Percentiles rank a stretch among this genome's conserved stretches.
phyloP scores from a whole-genome alignment of 2,888 invertebrate species.

The Catocala nupta region DNA sequence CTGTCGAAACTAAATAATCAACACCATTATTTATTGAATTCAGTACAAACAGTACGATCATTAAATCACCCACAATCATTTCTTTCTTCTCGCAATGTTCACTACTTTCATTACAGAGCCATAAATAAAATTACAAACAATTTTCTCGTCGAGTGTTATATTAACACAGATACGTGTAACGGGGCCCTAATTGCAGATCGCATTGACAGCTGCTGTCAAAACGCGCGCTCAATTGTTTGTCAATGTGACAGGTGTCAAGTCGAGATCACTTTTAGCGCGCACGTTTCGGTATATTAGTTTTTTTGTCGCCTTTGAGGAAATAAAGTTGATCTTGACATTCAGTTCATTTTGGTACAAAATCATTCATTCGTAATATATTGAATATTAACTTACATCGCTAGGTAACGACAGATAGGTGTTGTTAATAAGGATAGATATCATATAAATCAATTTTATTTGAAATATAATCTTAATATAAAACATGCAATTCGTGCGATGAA shows the following conservation, averaged over 20 bases:
- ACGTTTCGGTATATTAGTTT: conserved; percentile 28
- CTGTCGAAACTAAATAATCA: background rate
- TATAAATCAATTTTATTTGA: too few species aligned
- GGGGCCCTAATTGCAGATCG: conserved; percentile 54
- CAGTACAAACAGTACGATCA: background rate
- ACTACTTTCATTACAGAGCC: background rate
- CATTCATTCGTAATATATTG: background rate
- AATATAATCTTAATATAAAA: too few species aligned
- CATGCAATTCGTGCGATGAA: too few species aligned
- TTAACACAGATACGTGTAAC: conserved; percentile 47
- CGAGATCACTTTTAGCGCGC: conserved; percentile 45
- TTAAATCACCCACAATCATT: background rate
- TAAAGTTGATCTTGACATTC: background rate
- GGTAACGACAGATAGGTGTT: too few species aligned
- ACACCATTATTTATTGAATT: background rate
- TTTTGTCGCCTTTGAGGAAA: background rate
- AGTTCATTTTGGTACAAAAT: conserved; percentile 1
- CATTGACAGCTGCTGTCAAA: conserved; percentile 69
- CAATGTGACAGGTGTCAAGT: conserved; percentile 74
- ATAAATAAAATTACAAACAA: conserved; percentile 32
- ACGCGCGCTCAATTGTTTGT: conserved; percentile 57
- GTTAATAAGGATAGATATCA: too few species aligned
- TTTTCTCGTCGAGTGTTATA: conserved; percentile 37
- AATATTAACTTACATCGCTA: too few species aligned
- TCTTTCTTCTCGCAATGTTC: background rate